Evolutionary conservation across 2,113 vertebrate species (phyloP).

Genomic region (Nothoprocta pentlandii): DNA sequence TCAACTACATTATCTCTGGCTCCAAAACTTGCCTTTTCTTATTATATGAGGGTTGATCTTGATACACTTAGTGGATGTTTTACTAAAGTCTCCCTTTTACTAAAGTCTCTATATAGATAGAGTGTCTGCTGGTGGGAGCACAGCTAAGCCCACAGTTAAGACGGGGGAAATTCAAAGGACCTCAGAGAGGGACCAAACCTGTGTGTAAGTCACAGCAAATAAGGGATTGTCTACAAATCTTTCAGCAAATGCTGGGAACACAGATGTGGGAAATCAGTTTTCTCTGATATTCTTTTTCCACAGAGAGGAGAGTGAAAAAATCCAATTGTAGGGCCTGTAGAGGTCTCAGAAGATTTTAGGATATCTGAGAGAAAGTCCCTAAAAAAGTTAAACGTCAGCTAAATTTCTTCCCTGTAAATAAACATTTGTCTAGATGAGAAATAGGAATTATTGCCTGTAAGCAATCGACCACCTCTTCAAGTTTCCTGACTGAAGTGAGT

Average conservation of each 20-base stretch:
- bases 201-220: fast-evolving
- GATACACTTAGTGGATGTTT: background rate
- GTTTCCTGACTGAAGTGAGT: background rate
- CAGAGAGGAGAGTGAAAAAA: background rate
- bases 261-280: background rate
- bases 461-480: background rate
- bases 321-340: fast-evolving
- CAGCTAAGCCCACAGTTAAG: background rate
- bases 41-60: background rate
- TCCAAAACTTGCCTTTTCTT: background rate
- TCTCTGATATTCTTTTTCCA: background rate
- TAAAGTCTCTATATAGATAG: background rate
- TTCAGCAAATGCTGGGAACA: background rate
- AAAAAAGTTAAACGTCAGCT: background rate
- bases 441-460: background rate
- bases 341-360: background rate
- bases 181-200: background rate
- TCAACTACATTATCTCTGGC: background rate
- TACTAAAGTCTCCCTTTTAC: background rate
- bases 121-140: background rate
- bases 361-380: background rate
- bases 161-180: background rate
- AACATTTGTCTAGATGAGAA: background rate
- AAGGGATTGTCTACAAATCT: background rate
- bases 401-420: background rate